Conservation (phyloP, 2,888 invertebrate species). For the Ormia ochracea region DNA sequence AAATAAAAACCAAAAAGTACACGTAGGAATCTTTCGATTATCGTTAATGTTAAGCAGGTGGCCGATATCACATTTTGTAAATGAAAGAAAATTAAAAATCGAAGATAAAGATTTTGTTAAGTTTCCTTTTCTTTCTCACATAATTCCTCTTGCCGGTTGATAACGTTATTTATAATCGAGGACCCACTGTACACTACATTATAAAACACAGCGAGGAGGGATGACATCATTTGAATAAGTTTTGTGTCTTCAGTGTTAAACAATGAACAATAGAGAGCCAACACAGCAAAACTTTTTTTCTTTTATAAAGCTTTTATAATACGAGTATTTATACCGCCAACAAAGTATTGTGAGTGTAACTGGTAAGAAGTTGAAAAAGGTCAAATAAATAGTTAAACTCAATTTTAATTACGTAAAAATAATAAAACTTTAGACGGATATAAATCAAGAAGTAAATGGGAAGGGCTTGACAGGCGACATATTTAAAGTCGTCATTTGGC, state of each 20-base stretch:
- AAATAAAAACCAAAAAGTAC: no score
- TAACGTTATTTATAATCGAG: no score
- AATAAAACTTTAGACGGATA: not conserved
- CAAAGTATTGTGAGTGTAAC: not conserved
- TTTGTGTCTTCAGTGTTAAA: not conserved
- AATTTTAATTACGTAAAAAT: not conserved
- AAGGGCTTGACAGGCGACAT: not conserved
- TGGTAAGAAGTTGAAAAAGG: conserved; percentile 23
- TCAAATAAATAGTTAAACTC: conserved; percentile 7
- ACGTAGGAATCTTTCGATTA: no score
- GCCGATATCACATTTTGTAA: no score
- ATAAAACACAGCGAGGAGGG: not conserved
- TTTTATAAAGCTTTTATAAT: not conserved
- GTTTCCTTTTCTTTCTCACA: no score
- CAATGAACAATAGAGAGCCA: not conserved
- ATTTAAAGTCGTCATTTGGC: not conserved
- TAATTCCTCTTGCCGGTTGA: no score
- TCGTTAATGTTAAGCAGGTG: no score
- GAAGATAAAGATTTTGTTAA: no score
- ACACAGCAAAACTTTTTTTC: not conserved
- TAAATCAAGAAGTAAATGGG: not conserved
- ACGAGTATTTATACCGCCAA: not conserved
- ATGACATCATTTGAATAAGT: conserved; percentile 22
- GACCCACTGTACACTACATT: no score
- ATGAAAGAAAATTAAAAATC: no score